A percentile compares a stretch with the other conserved stretches of the same genome.
phyloP scores from a whole-genome alignment of 1,140 invertebrate genomes.

The Leptopilina clavipes region DNA sequence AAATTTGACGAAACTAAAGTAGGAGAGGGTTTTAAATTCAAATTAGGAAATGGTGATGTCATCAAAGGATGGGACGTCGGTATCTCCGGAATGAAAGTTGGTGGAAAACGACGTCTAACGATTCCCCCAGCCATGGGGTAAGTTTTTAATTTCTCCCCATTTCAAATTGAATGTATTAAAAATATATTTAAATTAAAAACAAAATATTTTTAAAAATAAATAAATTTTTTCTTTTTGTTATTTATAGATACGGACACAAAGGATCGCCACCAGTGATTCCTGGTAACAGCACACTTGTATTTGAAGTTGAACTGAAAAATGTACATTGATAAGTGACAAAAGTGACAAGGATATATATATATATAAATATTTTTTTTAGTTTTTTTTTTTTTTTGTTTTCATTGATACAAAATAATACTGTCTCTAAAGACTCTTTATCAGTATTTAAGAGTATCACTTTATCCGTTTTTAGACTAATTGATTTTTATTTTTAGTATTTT shows the following conservation, averaged over 20 bases:
- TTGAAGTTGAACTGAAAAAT: constrained; percentile 91
- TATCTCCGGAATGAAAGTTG: constrained; percentile 92
- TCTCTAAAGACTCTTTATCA: constrained; percentile 2
- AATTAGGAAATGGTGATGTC: constrained; percentile 88
- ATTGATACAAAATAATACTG: constrained; percentile 17
- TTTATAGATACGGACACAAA: constrained; percentile 85
- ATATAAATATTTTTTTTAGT: not conserved
- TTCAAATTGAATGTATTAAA: too few relatives aligned
- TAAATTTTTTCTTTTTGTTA: constrained; percentile 46
- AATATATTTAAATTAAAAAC: not conserved
- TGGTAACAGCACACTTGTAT: constrained; percentile 87
- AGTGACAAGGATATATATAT: not conserved
- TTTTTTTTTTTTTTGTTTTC: not conserved
- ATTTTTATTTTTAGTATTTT: not conserved
- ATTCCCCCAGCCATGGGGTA: constrained; percentile 91
- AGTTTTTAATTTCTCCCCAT: too few relatives aligned
- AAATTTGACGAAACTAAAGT: constrained; percentile 83
- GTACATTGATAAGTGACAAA: constrained; percentile 78
- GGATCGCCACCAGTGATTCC: constrained; percentile 90
- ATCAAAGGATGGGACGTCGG: constrained; percentile 95
- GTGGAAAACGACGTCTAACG: constrained; percentile 89
- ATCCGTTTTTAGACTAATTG: not conserved
- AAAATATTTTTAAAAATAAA: not conserved
- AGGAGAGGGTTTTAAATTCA: constrained; percentile 90
- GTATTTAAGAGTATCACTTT: constrained; percentile 12